Conservation (phyloP, 2,797 vertebrate genomes). For the Trichosurus vulpecula region DNA sequence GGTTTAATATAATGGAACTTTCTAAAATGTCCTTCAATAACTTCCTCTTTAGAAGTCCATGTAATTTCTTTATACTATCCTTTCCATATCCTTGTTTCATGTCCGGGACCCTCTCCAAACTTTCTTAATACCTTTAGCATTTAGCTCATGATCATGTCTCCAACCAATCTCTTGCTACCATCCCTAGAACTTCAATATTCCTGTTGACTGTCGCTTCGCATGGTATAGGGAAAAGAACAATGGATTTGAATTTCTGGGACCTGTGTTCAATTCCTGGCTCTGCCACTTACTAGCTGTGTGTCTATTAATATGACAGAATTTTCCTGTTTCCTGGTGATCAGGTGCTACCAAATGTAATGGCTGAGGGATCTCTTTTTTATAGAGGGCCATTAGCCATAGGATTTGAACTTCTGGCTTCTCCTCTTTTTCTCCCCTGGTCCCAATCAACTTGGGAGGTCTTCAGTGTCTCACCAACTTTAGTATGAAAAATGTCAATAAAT, state of each 20-base stretch:
- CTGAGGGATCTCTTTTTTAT: fast-evolving
- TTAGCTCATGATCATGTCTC: background rate
- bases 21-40: background rate
- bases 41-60: background rate
- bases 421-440: background rate
- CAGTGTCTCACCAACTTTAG: fast-evolving
- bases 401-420: background rate
- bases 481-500: background rate
- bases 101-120: background rate
- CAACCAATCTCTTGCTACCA: background rate
- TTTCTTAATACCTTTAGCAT: background rate
- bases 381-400: fast-evolving
- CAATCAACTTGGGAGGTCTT: background rate
- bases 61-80: background rate
- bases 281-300: background rate
- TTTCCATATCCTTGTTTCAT: background rate
- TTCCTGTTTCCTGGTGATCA: background rate
- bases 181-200: background rate
- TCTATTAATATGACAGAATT: background rate
- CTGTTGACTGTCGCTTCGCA: background rate
- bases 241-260: background rate
- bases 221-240: background rate
- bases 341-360: background rate
- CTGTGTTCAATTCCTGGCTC: background rate
- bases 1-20: background rate